Evolutionary conservation across 2,888 invertebrate species (phyloP), one percentile per base, ranked within the genome.

Genomic region (Patella depressa): DNA sequence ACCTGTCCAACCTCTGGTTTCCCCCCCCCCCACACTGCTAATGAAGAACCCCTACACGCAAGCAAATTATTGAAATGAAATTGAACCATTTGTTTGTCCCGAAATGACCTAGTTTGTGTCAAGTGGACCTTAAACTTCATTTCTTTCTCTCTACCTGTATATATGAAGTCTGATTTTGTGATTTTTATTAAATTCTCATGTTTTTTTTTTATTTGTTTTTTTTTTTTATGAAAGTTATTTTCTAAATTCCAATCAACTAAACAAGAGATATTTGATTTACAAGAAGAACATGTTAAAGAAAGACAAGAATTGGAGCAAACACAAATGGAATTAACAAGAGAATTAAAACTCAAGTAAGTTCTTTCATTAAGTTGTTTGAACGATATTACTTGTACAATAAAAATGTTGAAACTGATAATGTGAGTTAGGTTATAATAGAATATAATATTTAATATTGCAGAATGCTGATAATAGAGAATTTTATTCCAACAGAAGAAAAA

Each of bases 271-370:
- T 94, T 94, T 81, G 96, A 97, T 89, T 94, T 95, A 75, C 95
- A 95, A 80, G 97, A 96, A 89, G 96, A 97, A 88, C 97, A 98
- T 92, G 95, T 97, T 88, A 94, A 95, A 80, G 98, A 99, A 91
- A 93, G 98, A 77, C 95, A 98, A 87, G 98, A 98, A 88, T 93
- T 97, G 83, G 98, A 98, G 92, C 95, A 95, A 92, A 95, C 95
- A 2, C 96, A 97, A 91, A 96, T 97, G 88, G 97, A 98, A 89
- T 94, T 98, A 78, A 95, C 97, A 84, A 94, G 94, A 84, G 98
- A 98, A 90, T 93, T 98, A 82, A 96, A 98, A 90, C 94, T 98
- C 79, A 96, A 96, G 91, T 95, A 95, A 89, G 90, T 86, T 65
- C 57, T 59, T 4, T 15, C 7, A 53, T 15, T 70, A 5, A 29